These are phyloP conservation scores for Scaptomyza pallida DNA, from an alignment of 1,140 invertebrate genomes.

Conservation along the genomic window DNA sequence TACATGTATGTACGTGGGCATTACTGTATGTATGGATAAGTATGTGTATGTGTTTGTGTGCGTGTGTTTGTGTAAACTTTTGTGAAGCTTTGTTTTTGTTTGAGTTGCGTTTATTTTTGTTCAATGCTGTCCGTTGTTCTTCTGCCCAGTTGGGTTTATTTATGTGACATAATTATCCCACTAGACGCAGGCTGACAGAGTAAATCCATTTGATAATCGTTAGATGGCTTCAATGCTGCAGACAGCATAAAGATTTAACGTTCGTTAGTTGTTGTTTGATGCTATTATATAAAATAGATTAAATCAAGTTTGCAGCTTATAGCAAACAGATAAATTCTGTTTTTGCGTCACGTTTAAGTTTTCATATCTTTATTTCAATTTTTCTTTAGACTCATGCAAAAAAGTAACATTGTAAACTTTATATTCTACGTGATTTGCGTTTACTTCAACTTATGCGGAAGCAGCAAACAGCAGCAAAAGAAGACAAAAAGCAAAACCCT, in stretches of 20 bases:
- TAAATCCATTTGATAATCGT: conserved; percentile 34
- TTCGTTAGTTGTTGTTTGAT: conserved; percentile 1
- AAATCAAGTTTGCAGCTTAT: not conserved
- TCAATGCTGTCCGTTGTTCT: conserved; percentile 24
- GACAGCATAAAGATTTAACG: not conserved
- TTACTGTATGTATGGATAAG: conserved; percentile 16
- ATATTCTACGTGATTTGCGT: not conserved
- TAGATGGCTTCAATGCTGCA: not conserved
- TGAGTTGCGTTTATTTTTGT: conserved; percentile 46
- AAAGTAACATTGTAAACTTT: not conserved
- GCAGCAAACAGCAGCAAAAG: not conserved
- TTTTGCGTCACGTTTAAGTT: not conserved
- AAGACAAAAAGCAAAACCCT: not conserved
- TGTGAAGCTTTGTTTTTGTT: conserved; percentile 50
- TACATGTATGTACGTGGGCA: conserved; percentile 47
- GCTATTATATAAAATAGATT: not conserved
- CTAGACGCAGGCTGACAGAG: conserved; percentile 23
- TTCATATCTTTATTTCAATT: not conserved
- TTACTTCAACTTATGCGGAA: not conserved
- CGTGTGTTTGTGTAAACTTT: conserved; percentile 23
- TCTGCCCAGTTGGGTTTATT: conserved; percentile 37
- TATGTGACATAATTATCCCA: conserved; percentile 49
- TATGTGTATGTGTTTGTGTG: conserved; percentile 2
- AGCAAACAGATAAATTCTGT: not conserved
- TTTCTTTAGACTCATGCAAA: not conserved